Percentiles rank a stretch among this genome's conserved stretches.
Conservation (phyloP, 2,888 invertebrate genomes). For the Drosophila mulleri region DNA sequence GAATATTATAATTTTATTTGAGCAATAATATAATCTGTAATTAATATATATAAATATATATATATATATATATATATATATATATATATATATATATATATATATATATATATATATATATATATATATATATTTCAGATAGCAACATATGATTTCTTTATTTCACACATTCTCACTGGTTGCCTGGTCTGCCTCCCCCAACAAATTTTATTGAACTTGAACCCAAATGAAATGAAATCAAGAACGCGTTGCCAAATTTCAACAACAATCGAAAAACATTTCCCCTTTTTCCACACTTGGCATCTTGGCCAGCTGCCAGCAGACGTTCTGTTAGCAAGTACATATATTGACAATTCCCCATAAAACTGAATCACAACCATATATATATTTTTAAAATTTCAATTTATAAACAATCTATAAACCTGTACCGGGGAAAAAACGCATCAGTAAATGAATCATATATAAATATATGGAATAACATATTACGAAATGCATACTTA, state of each 20-base stretch:
- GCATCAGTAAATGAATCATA: slow-evolving; percentile 20
- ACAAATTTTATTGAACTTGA: slow-evolving; percentile 16
- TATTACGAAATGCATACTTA: slow-evolving; percentile 10
- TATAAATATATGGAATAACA: background rate
- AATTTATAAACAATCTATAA: slow-evolving; percentile 15
- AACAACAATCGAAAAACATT: slow-evolving; percentile 25
- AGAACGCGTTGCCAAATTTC: slow-evolving; percentile 23
- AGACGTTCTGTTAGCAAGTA: slow-evolving; percentile 5
- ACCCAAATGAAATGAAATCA: slow-evolving; percentile 11
- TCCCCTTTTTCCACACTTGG: background rate
- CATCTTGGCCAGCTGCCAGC: slow-evolving; percentile 38
- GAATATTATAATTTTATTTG: slow-evolving; percentile 1
- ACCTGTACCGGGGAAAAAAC: slow-evolving; percentile 16
- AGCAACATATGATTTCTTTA: background rate
- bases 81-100: background rate
- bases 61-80: background rate
- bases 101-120: background rate
- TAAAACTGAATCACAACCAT: slow-evolving; percentile 40
- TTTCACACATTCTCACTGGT: background rate
- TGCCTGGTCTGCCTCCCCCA: background rate
- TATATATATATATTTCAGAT: background rate
- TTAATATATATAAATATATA: background rate
- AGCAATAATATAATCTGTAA: background rate
- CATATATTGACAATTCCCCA: slow-evolving; percentile 42
- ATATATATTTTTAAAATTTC: background rate